A percentile compares a stretch with the other conserved stretches of the same genome.
Conservation (phyloP, 2,113 vertebrate genomes). For the Gambusia holbrooki region DNA sequence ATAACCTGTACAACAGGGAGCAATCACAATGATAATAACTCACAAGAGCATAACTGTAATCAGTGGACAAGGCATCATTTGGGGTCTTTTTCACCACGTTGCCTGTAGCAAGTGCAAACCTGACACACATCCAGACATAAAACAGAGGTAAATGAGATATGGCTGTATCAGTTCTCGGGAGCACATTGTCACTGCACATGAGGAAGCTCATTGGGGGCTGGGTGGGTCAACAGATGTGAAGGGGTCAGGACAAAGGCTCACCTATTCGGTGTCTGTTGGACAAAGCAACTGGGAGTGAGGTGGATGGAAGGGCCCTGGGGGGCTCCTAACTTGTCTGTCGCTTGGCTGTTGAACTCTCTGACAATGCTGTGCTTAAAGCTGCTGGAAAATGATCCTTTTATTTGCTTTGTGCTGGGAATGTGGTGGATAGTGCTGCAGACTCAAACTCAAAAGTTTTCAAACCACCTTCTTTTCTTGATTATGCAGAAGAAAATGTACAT, state of each 20-base stretch:
- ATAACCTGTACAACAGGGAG: background rate
- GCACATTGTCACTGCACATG: conserved; percentile 70
- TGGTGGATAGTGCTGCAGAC: conserved; percentile 60
- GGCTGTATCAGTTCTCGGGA: conserved; percentile 71
- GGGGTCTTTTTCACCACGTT: conserved; percentile 35
- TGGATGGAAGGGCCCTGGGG: conserved; percentile 71
- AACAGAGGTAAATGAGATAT: conserved; percentile 61
- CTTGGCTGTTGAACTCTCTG: conserved; percentile 78
- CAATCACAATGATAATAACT: conserved; percentile 9
- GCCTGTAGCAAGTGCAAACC: conserved; percentile 48
- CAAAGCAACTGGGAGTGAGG: conserved; percentile 76
- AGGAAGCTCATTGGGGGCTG: conserved; percentile 73
- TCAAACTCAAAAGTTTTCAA: conserved; percentile 23
- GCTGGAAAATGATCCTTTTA: conserved; percentile 79
- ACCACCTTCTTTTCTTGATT: conserved; percentile 1
- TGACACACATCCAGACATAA: conserved; percentile 54
- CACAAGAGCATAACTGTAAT: conserved; percentile 36
- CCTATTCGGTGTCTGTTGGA: conserved; percentile 82
- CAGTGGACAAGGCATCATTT: background rate
- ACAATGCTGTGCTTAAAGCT: conserved; percentile 80
- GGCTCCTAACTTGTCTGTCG: conserved; percentile 80
- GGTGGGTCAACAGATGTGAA: conserved; percentile 79
- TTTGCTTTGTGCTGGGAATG: conserved; percentile 63
- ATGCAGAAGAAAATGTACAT: background rate
- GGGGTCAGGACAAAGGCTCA: conserved; percentile 81